These are phyloP conservation scores for Amazonetta brasiliensis DNA, from an alignment of 2,797 vertebrate species.

Conservation along the genomic window DNA sequence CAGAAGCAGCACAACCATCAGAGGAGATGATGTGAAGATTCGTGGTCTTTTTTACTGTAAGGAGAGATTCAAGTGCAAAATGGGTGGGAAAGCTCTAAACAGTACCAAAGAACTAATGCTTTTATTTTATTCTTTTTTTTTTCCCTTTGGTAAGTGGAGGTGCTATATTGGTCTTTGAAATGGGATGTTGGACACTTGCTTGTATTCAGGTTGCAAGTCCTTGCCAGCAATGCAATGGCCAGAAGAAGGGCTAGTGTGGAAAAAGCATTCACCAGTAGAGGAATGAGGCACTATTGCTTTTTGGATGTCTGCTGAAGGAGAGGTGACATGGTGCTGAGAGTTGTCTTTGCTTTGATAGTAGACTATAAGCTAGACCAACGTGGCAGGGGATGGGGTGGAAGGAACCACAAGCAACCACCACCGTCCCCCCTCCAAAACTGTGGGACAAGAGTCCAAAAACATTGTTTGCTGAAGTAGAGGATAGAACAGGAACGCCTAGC, in stretches of 20 bases:
- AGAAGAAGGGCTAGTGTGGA: background rate
- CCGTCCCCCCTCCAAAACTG: background rate
- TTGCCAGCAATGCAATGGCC: background rate
- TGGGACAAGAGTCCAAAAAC: background rate
- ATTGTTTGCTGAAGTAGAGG: background rate
- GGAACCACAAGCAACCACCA: background rate
- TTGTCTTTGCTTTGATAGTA: background rate
- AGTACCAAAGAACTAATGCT: background rate
- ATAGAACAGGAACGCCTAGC: background rate
- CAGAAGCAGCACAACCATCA: background rate
- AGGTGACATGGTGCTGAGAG: background rate
- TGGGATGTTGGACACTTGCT: background rate
- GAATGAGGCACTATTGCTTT: background rate
- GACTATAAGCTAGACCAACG: background rate
- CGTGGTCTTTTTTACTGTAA: rapidly evolving
- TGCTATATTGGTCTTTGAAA: background rate
- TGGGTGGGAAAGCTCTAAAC: background rate
- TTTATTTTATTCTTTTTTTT: background rate
- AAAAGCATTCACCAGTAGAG: background rate
- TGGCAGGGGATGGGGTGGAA: too few species aligned
- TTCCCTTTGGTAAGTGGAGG: background rate
- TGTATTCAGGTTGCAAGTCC: background rate
- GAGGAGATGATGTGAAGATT: background rate
- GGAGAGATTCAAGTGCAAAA: background rate
- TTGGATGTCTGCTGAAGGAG: background rate